Percentiles rank a stretch among this genome's conserved stretches.
Evolutionary conservation across 2,797 vertebrate species (phyloP).

Genomic region (Darevskia mixta): DNA sequence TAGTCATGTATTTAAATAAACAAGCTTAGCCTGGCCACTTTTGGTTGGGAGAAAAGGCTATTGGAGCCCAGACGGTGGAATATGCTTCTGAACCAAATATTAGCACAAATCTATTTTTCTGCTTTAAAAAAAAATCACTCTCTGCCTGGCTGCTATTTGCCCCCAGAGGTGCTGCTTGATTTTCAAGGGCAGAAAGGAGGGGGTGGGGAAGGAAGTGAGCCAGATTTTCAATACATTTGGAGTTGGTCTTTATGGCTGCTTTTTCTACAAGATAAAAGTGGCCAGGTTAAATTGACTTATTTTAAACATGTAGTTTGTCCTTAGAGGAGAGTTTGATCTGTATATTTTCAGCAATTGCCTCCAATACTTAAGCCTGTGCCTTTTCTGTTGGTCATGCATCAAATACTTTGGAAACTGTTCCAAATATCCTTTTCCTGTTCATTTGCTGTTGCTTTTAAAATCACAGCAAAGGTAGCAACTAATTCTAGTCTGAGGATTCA

Average conservation of each 20-base stretch:
- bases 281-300: not conserved
- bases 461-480: not conserved
- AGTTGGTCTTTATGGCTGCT: not conserved
- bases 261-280: not conserved
- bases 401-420: not conserved
- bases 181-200: too few species aligned
- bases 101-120: too few species aligned
- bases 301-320: too few species aligned
- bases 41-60: not conserved
- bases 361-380: not conserved
- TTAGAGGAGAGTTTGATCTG: not conserved
- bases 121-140: too few species aligned
- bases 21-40: not conserved
- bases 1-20: not conserved
- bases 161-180: not conserved
- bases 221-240: not conserved
- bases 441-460: not conserved
- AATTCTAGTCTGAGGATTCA: not conserved
- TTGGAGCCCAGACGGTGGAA: not conserved
- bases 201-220: too few species aligned
- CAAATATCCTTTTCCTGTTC: not conserved
- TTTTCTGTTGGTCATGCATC: not conserved
- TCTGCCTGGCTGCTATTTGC: too few species aligned
- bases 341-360: not conserved
- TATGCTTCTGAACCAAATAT: too few species aligned